These are phyloP conservation scores for Simalia tracyae DNA, from an alignment of 2,797 vertebrate species.

Conservation along the genomic window DNA sequence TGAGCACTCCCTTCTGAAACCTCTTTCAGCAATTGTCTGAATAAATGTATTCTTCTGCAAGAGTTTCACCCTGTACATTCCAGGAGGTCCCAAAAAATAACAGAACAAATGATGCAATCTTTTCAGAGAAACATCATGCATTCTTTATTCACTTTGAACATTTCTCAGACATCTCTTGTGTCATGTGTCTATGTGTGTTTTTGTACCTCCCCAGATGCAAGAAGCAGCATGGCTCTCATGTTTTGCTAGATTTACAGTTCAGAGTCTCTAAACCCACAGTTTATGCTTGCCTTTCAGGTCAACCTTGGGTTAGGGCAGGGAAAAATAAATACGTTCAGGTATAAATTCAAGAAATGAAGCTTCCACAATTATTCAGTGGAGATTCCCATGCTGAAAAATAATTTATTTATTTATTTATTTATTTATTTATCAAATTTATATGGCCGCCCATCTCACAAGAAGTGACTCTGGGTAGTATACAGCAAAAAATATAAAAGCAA, in stretches of 20 bases:
- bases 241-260: not conserved
- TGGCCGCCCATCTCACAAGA: too few species aligned
- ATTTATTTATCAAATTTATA: too few species aligned
- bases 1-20: constrained; percentile 14
- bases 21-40: not conserved
- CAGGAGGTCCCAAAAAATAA: too few species aligned
- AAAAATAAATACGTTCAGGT: not conserved
- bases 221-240: not conserved
- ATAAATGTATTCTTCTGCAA: constrained; percentile 3
- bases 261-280: not conserved
- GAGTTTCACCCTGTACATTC: not conserved
- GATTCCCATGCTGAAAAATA: not conserved
- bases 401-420: too few species aligned
- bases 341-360: not conserved
- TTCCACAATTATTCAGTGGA: not conserved
- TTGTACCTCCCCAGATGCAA: not conserved
- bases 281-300: not conserved
- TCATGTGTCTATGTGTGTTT: not conserved
- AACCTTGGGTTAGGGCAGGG: not conserved
- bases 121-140: not conserved
- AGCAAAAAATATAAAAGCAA: too few species aligned
- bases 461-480: too few species aligned
- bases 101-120: not conserved
- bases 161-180: not conserved
- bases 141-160: not conserved